These are phyloP conservation scores for Acronicta alni DNA, from an alignment of 2,888 invertebrate species.

Conservation along the genomic window DNA sequence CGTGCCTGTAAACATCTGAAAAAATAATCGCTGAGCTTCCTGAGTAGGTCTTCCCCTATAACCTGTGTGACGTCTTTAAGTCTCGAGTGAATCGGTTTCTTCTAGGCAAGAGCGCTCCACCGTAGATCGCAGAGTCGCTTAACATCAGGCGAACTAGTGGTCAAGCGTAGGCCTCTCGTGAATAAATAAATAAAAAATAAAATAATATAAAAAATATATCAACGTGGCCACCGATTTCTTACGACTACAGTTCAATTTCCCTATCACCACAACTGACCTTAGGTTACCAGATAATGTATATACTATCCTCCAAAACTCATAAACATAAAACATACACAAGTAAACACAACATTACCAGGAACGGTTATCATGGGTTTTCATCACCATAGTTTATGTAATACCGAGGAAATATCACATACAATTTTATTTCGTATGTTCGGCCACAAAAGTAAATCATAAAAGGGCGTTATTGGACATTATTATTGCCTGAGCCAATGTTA, in stretches of 20 bases:
- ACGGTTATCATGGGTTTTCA: slow-evolving; percentile 50
- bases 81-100: too few species aligned
- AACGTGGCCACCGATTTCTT: neutral
- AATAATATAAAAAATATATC: too few species aligned
- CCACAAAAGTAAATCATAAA: slow-evolving; percentile 81
- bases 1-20: too few species aligned
- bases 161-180: too few species aligned
- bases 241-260: neutral
- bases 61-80: too few species aligned
- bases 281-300: slow-evolving; percentile 20
- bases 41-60: too few species aligned
- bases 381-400: slow-evolving; percentile 54
- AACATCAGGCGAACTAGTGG: too few species aligned
- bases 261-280: slow-evolving; percentile 8
- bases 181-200: too few species aligned
- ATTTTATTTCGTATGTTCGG: slow-evolving; percentile 75
- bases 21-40: too few species aligned
- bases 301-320: slow-evolving; percentile 21
- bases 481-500: slow-evolving; percentile 75
- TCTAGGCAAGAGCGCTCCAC: too few species aligned
- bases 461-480: slow-evolving; percentile 82
- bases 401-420: slow-evolving; percentile 66
- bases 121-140: too few species aligned
- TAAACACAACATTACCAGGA: slow-evolving; percentile 37
- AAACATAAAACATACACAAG: slow-evolving; percentile 32